Base-by-base conservation (phyloP, 2,888 invertebrate genomes). In the Drosophila gaucha region DNA sequence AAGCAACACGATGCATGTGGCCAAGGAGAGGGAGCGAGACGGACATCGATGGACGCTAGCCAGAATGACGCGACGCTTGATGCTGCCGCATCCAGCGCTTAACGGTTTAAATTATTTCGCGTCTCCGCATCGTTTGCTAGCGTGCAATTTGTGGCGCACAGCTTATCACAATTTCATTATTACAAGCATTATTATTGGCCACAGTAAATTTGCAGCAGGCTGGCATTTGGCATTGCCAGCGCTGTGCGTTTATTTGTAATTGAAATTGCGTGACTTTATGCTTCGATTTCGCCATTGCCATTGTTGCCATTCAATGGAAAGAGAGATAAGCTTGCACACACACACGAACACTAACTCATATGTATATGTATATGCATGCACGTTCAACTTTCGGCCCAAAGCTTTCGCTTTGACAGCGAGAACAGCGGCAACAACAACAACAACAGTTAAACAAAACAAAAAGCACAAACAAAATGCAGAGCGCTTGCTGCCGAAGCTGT, bases 131-230 rank as follows among this genome's bases (percentile, higher is more conserved):
- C 49, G 66, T 51, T 69, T 39, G 63, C 67, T 86, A 65, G 80
- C 77, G 88, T 82, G 87, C 87, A 82, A 86, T 86, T 84, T 84
- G 87, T 80, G 83, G 82, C 85, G 65, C 86, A 71, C 68, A 77
- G 85, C 84, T 85, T 87, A 84, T 85, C 88, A 87, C 79, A 77
- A 78, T 85, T 85, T 84, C 74, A 87, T 84, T 87, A 84, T 87
- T 74, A 80, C 65, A 67, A 74, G 67, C 67, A 78, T 71, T 70
- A 82, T 82, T 82, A 83, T 69, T 77, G 64, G 50, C 75, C 54
- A 52, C 44, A 44, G 50, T 51, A 57, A 67, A 58, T 74, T 67
- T 57, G 35, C 36, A 43, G 58, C 50, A 54, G 24, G 51, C 59
- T 9, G 46, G 46, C 68, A 49, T 49, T 57, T 41, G 41, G 39